Conservation (phyloP, 2,797 vertebrate genomes). For the Urophycis tenuis region DNA sequence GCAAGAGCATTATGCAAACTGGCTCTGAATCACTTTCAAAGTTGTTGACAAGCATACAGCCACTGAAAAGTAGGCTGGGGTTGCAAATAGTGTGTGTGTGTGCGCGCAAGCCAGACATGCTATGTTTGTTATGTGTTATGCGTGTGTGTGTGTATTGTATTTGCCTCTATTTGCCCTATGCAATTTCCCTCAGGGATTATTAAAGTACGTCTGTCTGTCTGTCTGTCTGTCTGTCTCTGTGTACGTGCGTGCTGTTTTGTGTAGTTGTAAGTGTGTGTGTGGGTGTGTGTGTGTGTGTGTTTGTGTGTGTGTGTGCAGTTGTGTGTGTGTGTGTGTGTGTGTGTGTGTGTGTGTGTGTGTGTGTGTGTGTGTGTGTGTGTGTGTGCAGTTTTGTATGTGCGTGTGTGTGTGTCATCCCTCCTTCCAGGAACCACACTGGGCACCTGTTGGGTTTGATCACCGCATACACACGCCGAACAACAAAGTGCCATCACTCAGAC, state of each 20-base stretch:
- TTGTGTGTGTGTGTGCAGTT: too few species aligned
- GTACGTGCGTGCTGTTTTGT: too few species aligned
- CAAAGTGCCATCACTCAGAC: too few species aligned
- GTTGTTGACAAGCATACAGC: neutral
- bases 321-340: too few species aligned
- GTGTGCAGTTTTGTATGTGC: neutral
- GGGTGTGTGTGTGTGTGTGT: too few species aligned
- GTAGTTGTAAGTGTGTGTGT: too few species aligned
- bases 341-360: neutral
- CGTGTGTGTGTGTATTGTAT: neutral
- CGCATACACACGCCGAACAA: too few species aligned
- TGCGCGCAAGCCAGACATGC: neutral
- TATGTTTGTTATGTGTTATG: neutral
- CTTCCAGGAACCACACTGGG: neutral
- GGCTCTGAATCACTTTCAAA: neutral
- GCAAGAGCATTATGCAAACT: neutral
- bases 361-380: conserved; percentile 3
- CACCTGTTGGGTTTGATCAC: neutral
- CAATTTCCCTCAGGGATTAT: too few species aligned
- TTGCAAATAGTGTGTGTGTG: neutral
- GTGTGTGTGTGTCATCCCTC: neutral
- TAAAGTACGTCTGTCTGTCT: too few species aligned
- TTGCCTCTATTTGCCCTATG: too few species aligned
- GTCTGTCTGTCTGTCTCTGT: too few species aligned
- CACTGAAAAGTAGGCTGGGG: neutral